Evolutionary conservation across 2,888 invertebrate genomes (phyloP).

Genomic region (Zygogramma bicolorata): DNA sequence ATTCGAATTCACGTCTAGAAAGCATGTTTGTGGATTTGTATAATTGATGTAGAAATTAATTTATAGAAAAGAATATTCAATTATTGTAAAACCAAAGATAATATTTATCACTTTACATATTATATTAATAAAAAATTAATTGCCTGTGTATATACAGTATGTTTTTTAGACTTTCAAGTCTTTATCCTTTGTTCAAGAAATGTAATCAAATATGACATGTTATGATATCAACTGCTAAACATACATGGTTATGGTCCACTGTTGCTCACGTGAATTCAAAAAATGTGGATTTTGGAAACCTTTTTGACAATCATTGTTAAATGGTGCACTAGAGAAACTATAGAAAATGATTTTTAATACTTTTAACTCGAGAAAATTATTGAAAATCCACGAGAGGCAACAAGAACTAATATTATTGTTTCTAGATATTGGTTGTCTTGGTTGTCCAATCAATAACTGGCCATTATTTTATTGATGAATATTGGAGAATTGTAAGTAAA

Average conservation of each 20-base stretch:
- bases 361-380: too few species aligned
- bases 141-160: conserved; percentile 47
- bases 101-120: conserved; percentile 48
- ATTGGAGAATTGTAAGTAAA: too few species aligned
- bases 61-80: conserved; percentile 54
- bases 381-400: too few species aligned
- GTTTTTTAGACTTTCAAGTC: conserved; percentile 1
- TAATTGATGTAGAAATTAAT: conserved; percentile 61
- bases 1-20: conserved; percentile 39
- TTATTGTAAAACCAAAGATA: conserved; percentile 59
- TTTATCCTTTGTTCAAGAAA: neutral
- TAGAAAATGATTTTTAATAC: too few species aligned
- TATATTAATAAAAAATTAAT: conserved; percentile 45
- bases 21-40: conserved; percentile 63
- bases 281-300: too few species aligned
- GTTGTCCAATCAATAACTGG: too few species aligned
- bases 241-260: neutral
- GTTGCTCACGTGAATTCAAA: too few species aligned
- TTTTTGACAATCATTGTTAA: too few species aligned
- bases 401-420: too few species aligned
- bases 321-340: too few species aligned
- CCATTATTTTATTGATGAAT: too few species aligned
- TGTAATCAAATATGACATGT: neutral
- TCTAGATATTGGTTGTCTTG: too few species aligned
- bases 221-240: neutral